These are phyloP conservation scores for Pardosa pseudoannulata DNA, from an alignment of 2,888 invertebrate genomes.

Conservation along the genomic window DNA sequence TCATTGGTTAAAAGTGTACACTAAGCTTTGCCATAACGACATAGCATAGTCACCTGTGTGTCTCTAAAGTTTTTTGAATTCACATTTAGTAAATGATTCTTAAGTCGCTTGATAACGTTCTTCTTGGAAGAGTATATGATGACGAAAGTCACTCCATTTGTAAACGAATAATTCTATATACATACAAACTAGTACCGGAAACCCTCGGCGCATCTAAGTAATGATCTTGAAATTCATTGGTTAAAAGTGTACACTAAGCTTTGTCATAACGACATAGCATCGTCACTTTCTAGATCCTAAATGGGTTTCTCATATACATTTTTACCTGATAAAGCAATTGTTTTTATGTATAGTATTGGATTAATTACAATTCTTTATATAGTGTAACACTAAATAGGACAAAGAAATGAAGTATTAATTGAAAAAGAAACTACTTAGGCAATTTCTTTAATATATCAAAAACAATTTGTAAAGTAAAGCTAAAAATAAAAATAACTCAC, in stretches of 20 bases:
- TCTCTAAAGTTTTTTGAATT: neutral
- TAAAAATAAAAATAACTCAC: too few relatives aligned
- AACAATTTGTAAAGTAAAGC: too few relatives aligned
- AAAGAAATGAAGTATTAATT: too few relatives aligned
- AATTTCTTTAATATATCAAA: too few relatives aligned
- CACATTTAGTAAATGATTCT: neutral
- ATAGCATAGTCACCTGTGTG: neutral
- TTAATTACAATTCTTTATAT: too few relatives aligned
- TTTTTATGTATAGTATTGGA: too few relatives aligned
- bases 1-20: neutral
- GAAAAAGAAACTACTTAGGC: too few relatives aligned
- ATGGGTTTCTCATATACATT: too few relatives aligned
- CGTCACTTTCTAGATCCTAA: too few relatives aligned
- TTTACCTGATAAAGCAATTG: too few relatives aligned
- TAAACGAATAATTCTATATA: neutral
- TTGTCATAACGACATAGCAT: neutral
- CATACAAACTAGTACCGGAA: too few relatives aligned
- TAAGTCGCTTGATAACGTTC: neutral
- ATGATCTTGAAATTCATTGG: slow-evolving; percentile 1
- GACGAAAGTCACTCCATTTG: neutral
- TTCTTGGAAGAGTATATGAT: neutral
- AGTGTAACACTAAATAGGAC: too few relatives aligned
- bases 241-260: neutral
- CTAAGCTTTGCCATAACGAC: neutral
- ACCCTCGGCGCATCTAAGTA: neutral